Conservation (phyloP, 2,888 invertebrate species). For the Erebia ligea region DNA sequence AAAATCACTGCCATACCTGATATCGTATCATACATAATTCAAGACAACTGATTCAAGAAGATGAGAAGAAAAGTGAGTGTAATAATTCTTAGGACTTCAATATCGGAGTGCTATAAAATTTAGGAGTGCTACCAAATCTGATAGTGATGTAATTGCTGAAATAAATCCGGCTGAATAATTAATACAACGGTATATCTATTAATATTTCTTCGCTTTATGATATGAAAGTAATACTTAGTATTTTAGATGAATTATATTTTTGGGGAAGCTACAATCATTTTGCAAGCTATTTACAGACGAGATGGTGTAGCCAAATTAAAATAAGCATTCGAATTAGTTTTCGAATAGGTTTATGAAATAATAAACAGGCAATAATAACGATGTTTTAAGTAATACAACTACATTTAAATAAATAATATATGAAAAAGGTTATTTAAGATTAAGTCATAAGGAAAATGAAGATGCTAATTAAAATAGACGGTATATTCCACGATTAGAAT, state of each 20-base stretch:
- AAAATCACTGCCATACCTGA: background rate
- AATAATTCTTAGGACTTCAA: background rate
- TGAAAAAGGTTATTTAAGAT: background rate
- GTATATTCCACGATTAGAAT: background rate
- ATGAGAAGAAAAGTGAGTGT: background rate
- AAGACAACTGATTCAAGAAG: background rate
- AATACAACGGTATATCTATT: background rate
- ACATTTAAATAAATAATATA: background rate
- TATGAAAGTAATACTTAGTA: background rate
- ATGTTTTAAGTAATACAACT: background rate
- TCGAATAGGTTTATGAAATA: background rate
- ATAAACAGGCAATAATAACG: background rate
- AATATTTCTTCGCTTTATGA: background rate
- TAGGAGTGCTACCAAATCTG: background rate
- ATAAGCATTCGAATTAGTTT: background rate
- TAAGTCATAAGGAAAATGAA: conserved; percentile 2
- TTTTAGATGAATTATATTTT: background rate
- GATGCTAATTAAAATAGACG: background rate
- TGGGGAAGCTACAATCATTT: background rate
- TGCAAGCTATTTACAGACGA: background rate
- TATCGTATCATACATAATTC: background rate
- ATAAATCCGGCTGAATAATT: background rate
- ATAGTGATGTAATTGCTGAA: conserved; percentile 5
- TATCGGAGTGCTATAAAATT: background rate
- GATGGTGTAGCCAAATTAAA: background rate